Evolutionary conservation across 2,797 vertebrate genomes (phyloP).

Genomic region (Enteromius paludinosus): DNA sequence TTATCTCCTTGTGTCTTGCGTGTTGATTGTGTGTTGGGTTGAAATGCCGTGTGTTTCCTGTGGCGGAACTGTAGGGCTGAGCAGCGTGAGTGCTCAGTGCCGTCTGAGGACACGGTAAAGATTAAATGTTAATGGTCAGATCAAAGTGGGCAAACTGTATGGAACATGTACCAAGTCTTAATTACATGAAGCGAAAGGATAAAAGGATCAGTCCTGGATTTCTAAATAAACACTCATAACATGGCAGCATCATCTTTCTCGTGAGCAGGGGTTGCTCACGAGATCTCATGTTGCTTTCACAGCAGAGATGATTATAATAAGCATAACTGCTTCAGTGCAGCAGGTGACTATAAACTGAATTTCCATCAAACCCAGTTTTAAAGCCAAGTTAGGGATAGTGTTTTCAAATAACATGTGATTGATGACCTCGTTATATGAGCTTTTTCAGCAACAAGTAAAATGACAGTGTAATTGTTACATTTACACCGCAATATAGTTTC

Average conservation of each 20-base stretch:
- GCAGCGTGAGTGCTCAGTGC: constrained; percentile 1
- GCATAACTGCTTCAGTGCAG: background rate
- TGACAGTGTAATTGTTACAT: background rate
- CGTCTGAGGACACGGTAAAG: constrained; percentile 37
- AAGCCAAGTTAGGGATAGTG: background rate
- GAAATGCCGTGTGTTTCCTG: constrained; percentile 17
- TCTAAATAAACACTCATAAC: constrained; percentile 33
- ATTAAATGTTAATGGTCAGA: constrained; percentile 45
- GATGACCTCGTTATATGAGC: background rate
- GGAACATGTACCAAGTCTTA: constrained; percentile 32
- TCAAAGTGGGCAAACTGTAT: constrained; percentile 30
- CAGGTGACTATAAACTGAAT: background rate
- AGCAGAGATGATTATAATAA: background rate
- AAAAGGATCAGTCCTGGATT: constrained; percentile 32
- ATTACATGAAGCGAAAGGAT: constrained; percentile 47
- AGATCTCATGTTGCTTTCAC: constrained; percentile 1
- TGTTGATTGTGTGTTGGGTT: constrained; percentile 31
- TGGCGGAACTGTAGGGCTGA: background rate
- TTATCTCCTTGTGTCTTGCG: background rate
- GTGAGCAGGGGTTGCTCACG: background rate
- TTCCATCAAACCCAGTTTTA: too few relatives aligned
- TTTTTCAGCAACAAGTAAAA: background rate
- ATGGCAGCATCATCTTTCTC: constrained; percentile 21
- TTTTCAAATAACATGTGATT: background rate
- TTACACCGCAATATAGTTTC: background rate